Evolutionary conservation across 1,140 invertebrate species (phyloP), one percentile per base, ranked within the genome.

Genomic region (Drosophila melanogaster): DNA sequence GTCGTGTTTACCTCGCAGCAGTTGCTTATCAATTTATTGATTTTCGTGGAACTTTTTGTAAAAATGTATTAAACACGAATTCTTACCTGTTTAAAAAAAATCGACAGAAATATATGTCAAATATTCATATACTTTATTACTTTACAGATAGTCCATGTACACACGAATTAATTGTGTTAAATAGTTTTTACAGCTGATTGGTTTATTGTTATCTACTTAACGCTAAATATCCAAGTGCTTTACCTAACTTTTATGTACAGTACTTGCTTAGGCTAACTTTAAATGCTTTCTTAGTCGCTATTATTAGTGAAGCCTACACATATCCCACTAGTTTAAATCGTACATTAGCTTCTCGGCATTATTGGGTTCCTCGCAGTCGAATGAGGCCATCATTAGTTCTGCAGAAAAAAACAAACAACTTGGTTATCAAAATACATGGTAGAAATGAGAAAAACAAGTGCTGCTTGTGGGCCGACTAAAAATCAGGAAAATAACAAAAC

Each of bases 361-460:
- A 50, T 91, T 92, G 10, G 90, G 87, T 61, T 90, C 90, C 61
- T 92, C 90, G 64, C 90, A 92, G 56, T 90, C 90, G 40, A 92
- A 92, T 24, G 90, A 92, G 30, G 90, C 90, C 90, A 92, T 92
- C 90, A 92, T 92, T 19, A 92, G 74, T 61, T 92, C 90, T 92
- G 87, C 1, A 91, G 86, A 33, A 86, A 22, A 38, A 33, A 3
- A 58, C 15, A 64, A 8, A 61, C 51, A 66, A 59, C 11, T 26
- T 40, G 15, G 33, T 49, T 35, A 74, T 53, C 26, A 47, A 62
- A 49, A 49, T 41, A 55, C 38, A 41, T 55, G 3, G 0, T 6
- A 38, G 35, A 44, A 54, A 10, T 33, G 38, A 17, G 38, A 17
- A 65, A 40, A 37, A 43, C 17, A 64, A 44, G 53, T 15, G 44